Evolutionary conservation across 2,797 vertebrate species (phyloP), one percentile per base, ranked within the genome.

Genomic region (Crocidura indochinensis): DNA sequence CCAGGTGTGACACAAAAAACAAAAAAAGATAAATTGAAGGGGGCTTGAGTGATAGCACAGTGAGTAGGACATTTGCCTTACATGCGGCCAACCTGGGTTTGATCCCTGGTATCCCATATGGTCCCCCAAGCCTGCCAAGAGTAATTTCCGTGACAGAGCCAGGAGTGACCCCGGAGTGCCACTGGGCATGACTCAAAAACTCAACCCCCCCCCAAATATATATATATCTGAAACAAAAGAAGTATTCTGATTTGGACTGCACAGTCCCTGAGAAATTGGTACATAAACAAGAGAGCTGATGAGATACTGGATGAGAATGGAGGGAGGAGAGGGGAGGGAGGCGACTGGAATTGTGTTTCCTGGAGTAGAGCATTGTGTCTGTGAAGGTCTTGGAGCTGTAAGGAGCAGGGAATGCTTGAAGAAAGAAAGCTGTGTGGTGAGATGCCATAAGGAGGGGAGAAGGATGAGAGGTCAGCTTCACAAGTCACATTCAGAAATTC

Each of bases 401-500:
- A 24, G 44, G 26, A 47, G 15, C 46, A 31, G 27, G 20, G 31
- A 11, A 3, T 75, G 24, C n/a, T 56, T 56, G 38, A 60, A 31
- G 62, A 80, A 87, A 84, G 56, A 47, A 19, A 56, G 75, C 31
- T 11, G 27, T 31, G n/a, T 73, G 51, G 8, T 56, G 31, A 69
- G 31, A 68, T 76, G 38, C 29, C 17, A 12, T 87, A 85, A 20
- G 31, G 24, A 49, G 72, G 6, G 12, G 51, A 24, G 26, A 19
- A 84, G 9, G 60, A 68, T 22, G 60, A n/a, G 75, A 88, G 56
- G 24, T 51, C 24, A 31, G 26, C 29, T 71, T 67, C 81, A 2
- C 64, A 76, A 73, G 56, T 72, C n/a, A 24, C 74, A 15, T 38
- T 60, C 62, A 80, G 29, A 27, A 47, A 71, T 75, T 91, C 26